Base-by-base conservation (phyloP, 2,113 vertebrate genomes). In the Coreoperca whiteheadi region DNA sequence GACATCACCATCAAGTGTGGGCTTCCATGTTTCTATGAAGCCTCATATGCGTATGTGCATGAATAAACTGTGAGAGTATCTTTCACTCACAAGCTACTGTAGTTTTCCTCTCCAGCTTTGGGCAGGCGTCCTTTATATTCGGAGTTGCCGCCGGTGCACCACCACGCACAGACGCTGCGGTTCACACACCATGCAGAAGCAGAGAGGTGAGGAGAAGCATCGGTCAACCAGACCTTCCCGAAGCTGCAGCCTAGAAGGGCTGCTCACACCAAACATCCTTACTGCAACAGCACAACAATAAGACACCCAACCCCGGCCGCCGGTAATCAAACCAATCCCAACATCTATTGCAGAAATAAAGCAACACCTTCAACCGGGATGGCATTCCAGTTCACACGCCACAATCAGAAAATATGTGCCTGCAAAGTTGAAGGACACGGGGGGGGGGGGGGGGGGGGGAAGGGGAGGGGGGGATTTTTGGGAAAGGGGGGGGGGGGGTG, bases 1-100 rank as follows among this genome's bases (percentile, higher is more conserved):
- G 93, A 93, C 92, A 92, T 94, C 93, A 93, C 92, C 74, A n/a
- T n/a, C 61, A 77, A 87, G 85, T 84, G 78, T 83, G 73, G 84
- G 80, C 82, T 85, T 89, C 75, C 83, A 89, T 92, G 92, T 93
- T 92, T 50, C 81, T 79, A 76, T 66, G 74, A 74, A 87, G 77
- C 76, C 79, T 84, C 66, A 21, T 87, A 8, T 74, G 60, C 84
- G 51, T 60, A 50, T 84, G 23, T 61, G 59, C 32, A 34, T 34
- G 32, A 34, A 34, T 34, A 81, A 64, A 53, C 34, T 48, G 21
- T 53, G 48, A 20, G 51, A 73, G 12, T 20, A 37, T 43, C 25
- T 67, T 14, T 32, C 8, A 9, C 16, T 4, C 74, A 56, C 15
- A 43, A 72, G 79, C 65, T 87, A 83, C 65, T 86, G 80, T 87